phyloP scores from a whole-genome alignment of 2,888 invertebrate species.

The Vannuccia rotundouncinata region DNA sequence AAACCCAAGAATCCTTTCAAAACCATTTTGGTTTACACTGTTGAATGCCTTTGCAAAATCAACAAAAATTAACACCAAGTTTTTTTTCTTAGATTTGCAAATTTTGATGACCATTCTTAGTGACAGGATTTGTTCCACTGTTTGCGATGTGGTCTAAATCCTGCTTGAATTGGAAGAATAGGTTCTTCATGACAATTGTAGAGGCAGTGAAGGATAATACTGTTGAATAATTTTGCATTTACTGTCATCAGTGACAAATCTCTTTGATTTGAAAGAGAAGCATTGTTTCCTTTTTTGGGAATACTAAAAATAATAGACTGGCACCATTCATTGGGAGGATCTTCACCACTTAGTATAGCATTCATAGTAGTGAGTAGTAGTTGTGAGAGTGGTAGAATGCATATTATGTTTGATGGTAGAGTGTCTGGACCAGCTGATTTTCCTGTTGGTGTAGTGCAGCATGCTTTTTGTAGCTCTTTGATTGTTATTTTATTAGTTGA shows the following conservation, averaged over 20 bases:
- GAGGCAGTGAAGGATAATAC: background rate
- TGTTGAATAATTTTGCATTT: background rate
- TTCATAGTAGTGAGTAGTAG: background rate
- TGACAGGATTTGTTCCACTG: background rate
- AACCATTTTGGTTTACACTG: background rate
- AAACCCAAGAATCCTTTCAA: background rate
- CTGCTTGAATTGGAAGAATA: background rate
- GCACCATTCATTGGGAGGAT: background rate
- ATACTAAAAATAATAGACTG: background rate
- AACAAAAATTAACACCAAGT: background rate
- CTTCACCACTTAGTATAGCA: background rate
- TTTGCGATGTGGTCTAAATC: background rate
- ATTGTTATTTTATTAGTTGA: background rate
- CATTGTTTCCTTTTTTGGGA: background rate
- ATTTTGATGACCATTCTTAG: background rate
- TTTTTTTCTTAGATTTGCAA: background rate
- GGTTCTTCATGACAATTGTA: background rate
- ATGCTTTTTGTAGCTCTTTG: background rate
- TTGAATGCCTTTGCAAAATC: background rate
- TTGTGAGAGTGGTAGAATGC: background rate
- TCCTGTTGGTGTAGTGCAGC: background rate
- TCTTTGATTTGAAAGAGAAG: slow-evolving; percentile 11
- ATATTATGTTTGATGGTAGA: background rate
- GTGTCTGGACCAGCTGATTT: too few species aligned
- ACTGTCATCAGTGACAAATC: slow-evolving; percentile 9